Evolutionary conservation across 2,113 vertebrate genomes (phyloP), one percentile per base, ranked within the genome.

Genomic region (Conger conger): DNA sequence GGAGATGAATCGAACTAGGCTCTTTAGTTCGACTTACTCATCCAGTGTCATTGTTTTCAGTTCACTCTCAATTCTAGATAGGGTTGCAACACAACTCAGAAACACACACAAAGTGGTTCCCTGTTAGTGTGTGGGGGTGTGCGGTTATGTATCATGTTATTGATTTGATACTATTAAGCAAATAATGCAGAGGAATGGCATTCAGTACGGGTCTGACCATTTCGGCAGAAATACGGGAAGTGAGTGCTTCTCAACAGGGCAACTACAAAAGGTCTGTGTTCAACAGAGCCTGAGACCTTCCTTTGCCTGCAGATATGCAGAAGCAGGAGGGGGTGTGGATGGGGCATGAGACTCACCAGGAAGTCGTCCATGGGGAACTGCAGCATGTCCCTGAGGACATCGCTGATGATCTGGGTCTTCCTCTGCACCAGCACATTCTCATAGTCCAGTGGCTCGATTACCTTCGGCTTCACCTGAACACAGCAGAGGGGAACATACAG

Each of bases 301-400:
- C 54, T 63, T 8, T 7, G 9, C n/a, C n/a, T 23, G 16, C 3
- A 76, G 15, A 35, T 37, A 13, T 78, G 36, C 13, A 78, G 15
- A 13, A 30, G 35, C 76, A 77, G 76, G 76, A n/a, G 35, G 33
- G 8, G 76, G 16, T 17, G 35, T 17, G 76, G 33, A 15, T 37
- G 11, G 30, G 76, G 68, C 27, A 7, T 13, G 42, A 42, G 40
- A 82, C 88, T 92, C 93, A 99, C 98, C 96, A 98, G 97, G 85
- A 99, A 99, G 92, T 99, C 98, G 91, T 99, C 98, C 78, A 96
- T 94, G 27, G 98, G 98, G 86, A 99, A 99, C 92, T 98, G 96
- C 50, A 99, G 95, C 98, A 99, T 98, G 88, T 99, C 98, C 88
- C 98, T 90, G 82, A 99, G 94, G 84, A 94, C 95, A 93, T 99